Conservation (phyloP, 2,113 vertebrate species). For the Puntigrus tetrazona region DNA sequence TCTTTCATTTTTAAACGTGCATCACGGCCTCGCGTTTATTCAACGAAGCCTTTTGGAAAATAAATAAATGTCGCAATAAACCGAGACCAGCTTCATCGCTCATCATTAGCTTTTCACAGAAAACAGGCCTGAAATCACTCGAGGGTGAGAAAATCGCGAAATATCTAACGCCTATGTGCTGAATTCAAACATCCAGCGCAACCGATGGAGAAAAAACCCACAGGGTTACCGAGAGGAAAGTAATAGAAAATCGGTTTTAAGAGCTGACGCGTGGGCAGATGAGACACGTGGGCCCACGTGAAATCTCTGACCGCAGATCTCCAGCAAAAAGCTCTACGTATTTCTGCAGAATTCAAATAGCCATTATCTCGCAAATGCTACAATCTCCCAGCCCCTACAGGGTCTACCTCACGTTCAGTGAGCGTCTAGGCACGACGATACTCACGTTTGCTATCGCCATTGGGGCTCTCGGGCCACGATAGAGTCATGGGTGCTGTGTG, state of each 20-base stretch:
- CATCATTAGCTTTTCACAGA: too few relatives aligned
- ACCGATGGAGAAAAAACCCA: neutral
- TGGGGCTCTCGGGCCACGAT: slow-evolving; percentile 67
- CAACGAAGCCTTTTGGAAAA: too few relatives aligned
- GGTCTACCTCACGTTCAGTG: neutral
- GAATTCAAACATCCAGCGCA: neutral
- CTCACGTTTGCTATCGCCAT: slow-evolving; percentile 60
- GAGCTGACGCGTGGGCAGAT: neutral
- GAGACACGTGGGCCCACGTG: neutral
- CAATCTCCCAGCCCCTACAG: neutral
- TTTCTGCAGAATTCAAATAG: slow-evolving; percentile 5
- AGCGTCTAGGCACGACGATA: slow-evolving; percentile 35
- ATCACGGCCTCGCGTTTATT: too few relatives aligned
- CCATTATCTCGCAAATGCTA: neutral
- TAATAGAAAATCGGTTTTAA: neutral
- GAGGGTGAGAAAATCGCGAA: neutral
- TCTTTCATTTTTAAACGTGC: too few relatives aligned
- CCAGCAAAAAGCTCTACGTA: neutral
- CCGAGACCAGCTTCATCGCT: too few relatives aligned
- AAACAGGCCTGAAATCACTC: neutral
- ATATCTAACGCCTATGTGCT: neutral
- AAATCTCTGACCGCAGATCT: neutral
- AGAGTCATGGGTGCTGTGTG: slow-evolving; percentile 50
- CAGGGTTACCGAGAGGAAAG: neutral
- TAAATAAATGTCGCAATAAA: too few relatives aligned